These are phyloP conservation scores for Eumacrocentrus americanus DNA, from an alignment of 2,888 invertebrate species.

Conservation along the genomic window DNA sequence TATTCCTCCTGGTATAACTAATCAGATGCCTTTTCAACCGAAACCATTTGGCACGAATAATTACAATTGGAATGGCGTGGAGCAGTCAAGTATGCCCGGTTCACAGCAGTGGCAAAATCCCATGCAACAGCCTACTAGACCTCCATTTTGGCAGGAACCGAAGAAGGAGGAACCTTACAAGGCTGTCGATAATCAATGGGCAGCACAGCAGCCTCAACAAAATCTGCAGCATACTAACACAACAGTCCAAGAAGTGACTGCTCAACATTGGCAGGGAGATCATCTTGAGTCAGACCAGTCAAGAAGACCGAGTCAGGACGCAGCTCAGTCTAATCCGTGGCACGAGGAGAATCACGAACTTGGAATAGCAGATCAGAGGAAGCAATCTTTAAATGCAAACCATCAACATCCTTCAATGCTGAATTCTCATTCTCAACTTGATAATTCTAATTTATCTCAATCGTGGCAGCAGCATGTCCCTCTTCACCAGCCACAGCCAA, in stretches of 20 bases:
- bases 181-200: slow-evolving; percentile 40
- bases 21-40: slow-evolving; percentile 1
- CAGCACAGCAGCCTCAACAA: slow-evolving; percentile 28
- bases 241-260: slow-evolving; percentile 32
- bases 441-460: slow-evolving; percentile 32
- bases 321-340: slow-evolving; percentile 40
- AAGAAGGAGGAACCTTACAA: slow-evolving; percentile 43
- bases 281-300: slow-evolving; percentile 28
- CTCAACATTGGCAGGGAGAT: slow-evolving; percentile 27
- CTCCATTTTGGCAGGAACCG: slow-evolving; percentile 46
- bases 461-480: slow-evolving; percentile 35
- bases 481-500: slow-evolving; percentile 30
- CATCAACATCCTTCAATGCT: slow-evolving; percentile 30
- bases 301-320: too few species aligned
- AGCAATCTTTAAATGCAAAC: background rate
- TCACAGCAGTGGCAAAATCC: slow-evolving; percentile 49
- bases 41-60: slow-evolving; percentile 36
- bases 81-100: slow-evolving; percentile 39
- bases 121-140: slow-evolving; percentile 29
- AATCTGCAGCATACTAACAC: slow-evolving; percentile 16
- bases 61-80: slow-evolving; percentile 47
- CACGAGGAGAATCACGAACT: slow-evolving; percentile 44
- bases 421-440: slow-evolving; percentile 32
- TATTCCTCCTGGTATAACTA: slow-evolving; percentile 22
- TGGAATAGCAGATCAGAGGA: slow-evolving; percentile 29